Base-by-base conservation (phyloP, 2,797 vertebrate species). In the Erpetoichthys calabaricus region DNA sequence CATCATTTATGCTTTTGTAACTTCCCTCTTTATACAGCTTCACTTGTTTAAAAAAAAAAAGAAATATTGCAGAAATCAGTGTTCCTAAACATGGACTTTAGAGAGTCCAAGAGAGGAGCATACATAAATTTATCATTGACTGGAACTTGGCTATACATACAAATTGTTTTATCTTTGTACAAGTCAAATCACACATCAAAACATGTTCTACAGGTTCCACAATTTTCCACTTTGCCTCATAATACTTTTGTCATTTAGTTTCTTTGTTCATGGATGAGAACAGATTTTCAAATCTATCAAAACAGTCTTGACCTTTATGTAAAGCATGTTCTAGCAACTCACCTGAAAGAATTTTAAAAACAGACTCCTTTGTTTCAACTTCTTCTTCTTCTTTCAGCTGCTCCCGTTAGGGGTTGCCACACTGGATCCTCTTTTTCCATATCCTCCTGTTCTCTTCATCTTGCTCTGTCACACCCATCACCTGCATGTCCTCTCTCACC, bases 31-130 rank as follows among this genome's bases (percentile, higher is more conserved):
- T 44, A 53, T 57, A 53, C 46, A 9, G 4, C 42, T 62, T 62
- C 43, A 57, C 59, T 9, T 64, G 60, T 52, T n/a, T n/a, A n/a
- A n/a, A n/a, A n/a, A n/a, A n/a, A n/a, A n/a, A 56, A 53, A 41
- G 65, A 65, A 59, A 9, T 47, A 44, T 44, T 25, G 43, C 59
- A 47, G 3, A 65, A 52, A 49, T 63, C 52, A 4, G 5, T 3
- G 8, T 65, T 67, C 2, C 3, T 62, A 49, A 64, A 65, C 57
- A 67, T 49, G 3, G 63, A 69, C 52, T 60, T 9, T 10, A 66
- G 52, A 59, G 54, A 57, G 61, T 53, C 58, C 55, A 69, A 57
- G 41, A 62, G 55, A 5, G 58, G 56, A 7, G 63, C 61, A 60
- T 61, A 62, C 2, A 49, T 49, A 9, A 54, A 62, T 53, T 46